Base-by-base conservation (phyloP, 2,797 vertebrate species). In the Thamnophis elegans region DNA sequence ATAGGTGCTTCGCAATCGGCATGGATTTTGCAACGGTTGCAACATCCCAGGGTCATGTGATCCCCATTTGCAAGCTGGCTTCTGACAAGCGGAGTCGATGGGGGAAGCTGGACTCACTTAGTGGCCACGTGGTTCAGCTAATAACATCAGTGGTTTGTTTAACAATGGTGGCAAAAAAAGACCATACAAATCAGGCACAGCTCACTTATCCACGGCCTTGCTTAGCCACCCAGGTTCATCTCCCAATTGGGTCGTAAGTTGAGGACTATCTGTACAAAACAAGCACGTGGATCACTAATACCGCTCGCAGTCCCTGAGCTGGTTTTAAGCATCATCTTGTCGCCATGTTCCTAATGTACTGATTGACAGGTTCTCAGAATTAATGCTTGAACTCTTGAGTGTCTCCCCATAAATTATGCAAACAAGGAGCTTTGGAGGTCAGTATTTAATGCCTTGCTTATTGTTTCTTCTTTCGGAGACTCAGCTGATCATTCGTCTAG, bases 21-120 rank as follows among this genome's bases (percentile, higher is more conserved):
- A 36, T 9, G 2, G 16, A 73, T 73, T 36, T 62, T 73, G 18
- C 0, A 0, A 73, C 1, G 65, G 65, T 18, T 32, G 65, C 65
- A 32, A 0, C 1, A 2, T 73, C 16, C n/a, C 6, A 18, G n/a
- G 5, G 65, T 73, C n/a, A 73, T 1, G 0, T 32, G 14, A 32
- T 65, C 12, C 0, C 62, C 62, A n/a, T 73, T 36, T 36, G 6
- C 16, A 73, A 73, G 16, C n/a, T 73, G 65, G 65, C 65, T 73
- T 73, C 65, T 0, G 14, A 73, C 65, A 73, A 36, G n/a, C 2
- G 1, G 1, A 36, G 65, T 68, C 65, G 18, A 18, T 18, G 16
- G 14, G n/a, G 65, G 16, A 18, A 73, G 14, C 6, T 32, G 14
- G n/a, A 36, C 9, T 36, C n/a, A 36, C 65, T 73, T 73, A 73